Evolutionary conservation across 2,113 vertebrate genomes (phyloP), one percentile per base, ranked within the genome.

Genomic region (Erinaceus europaeus): DNA sequence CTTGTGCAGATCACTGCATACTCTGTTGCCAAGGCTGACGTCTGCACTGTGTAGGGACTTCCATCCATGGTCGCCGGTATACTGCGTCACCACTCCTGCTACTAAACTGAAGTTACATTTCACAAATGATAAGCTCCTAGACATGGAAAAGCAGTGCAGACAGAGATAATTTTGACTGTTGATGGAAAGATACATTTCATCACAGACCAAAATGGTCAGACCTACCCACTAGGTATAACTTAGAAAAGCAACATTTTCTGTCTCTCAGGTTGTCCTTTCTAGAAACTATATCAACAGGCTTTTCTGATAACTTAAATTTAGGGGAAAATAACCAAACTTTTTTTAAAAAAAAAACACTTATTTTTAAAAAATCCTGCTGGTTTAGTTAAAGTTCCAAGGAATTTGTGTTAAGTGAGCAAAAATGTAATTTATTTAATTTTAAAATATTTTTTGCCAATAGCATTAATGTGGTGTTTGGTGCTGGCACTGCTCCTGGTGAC

Each of bases 361-460:
- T 42, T 92, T 88, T 81, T n/a, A 71, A 38, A 73, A 71, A 55
- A 71, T 42, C 62, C 36, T 61, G 29, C 55, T 87, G 32, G 1
- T 65, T 76, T 85, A 65, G 53, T 12, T 25, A 69, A 93, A 64
- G 11, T 75, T 67, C 62, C 32, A 90, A 65, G 73, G n/a, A 74
- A 52, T 8, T 69, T 93, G 46, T 87, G 38, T 11, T 67, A 74
- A 72, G n/a, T 71, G 34, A 80, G 64, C 10, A 71, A 75, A 78
- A 87, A 38, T 21, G 5, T 57, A 82, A n/a, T n/a, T n/a, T n/a
- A n/a, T n/a, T n/a, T n/a, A n/a, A n/a, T n/a, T n/a, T n/a, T n/a
- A n/a, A n/a, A n/a, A n/a, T n/a, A n/a, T n/a, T n/a, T n/a, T n/a
- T n/a, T n/a, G n/a, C n/a, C n/a, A n/a, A n/a, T n/a, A n/a, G n/a